Evolutionary conservation across 2,888 invertebrate species (phyloP), one percentile per base, ranked within the genome.

Genomic region (Drosophila tripunctata): DNA sequence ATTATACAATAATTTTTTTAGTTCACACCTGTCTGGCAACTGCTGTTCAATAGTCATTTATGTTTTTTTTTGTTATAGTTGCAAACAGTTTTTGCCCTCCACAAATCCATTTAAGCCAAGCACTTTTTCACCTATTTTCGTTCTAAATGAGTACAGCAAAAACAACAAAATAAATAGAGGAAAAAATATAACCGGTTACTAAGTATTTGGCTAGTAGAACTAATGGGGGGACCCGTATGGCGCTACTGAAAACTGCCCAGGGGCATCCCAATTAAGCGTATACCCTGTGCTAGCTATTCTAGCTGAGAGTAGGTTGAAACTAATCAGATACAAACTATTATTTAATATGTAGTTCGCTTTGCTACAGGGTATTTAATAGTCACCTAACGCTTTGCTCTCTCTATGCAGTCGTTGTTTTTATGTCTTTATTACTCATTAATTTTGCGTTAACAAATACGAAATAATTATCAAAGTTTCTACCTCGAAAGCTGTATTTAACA

Each of bases 201-300:
- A 6, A 51, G 33, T 62, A 52, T 57, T 63, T 31, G 57, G 65
- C 58, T 75, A 75, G 48, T 56, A 69, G 75, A 64, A 69, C 72
- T 75, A 72, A 72, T 75, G 52, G 55, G 35, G 35, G 27, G 36
- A 31, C 33, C n/a, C 38, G 43, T 36, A 22, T 15, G 33, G 17
- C 44, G 44, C 15, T 8, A 50, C 33, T 54, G 40, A 54, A 67
- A 50, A 10, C 14, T 15, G 5, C 4, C 35, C 75, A 74, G 58
- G 68, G 69, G 50, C 72, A 72, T 48, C 56, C 43, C 69, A 69
- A 74, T 63, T 62, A 62, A 62, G 61, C 8, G 8, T 33, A 41
- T 41, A 51, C 57, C 57, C 54, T 24, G 31, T 30, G 10, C 2
- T 36, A n/a, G n/a, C n/a, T n/a, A n/a, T n/a, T n/a, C n/a, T n/a